Evolutionary conservation across 2,113 vertebrate species (phyloP).

Genomic region (Emydura subglobosa): DNA sequence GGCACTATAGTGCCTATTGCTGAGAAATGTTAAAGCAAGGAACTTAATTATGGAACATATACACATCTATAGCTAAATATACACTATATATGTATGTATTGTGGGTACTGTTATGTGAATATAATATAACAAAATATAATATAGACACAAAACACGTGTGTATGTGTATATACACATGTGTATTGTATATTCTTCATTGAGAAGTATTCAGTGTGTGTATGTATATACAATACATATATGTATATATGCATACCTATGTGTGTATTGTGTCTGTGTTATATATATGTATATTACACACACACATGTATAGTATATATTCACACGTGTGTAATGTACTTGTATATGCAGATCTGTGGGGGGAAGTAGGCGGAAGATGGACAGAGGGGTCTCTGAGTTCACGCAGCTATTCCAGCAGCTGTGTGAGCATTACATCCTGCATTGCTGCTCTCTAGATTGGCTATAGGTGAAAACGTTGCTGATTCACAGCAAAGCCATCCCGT

Average conservation of each 20-base stretch:
- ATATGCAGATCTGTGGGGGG: background rate
- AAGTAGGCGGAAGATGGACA: too few relatives aligned
- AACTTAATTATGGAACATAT: background rate
- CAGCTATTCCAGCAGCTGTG: background rate
- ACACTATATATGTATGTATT: background rate
- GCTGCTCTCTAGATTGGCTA: background rate
- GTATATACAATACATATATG: background rate
- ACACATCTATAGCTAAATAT: too few relatives aligned
- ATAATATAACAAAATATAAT: too few relatives aligned
- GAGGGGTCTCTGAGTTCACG: background rate
- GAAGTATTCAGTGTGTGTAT: background rate
- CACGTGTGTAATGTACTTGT: background rate
- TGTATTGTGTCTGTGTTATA: background rate
- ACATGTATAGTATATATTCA: background rate
- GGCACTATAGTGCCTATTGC: background rate
- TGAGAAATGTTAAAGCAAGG: background rate
- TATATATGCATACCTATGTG: background rate
- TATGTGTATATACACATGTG: too few relatives aligned
- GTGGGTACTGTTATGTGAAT: background rate
- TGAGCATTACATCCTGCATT: background rate
- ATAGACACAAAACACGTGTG: too few relatives aligned
- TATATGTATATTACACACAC: background rate
- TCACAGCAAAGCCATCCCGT: background rate
- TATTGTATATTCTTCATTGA: background rate
- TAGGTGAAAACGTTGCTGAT: background rate